phyloP scores from a whole-genome alignment of 2,113 vertebrate genomes.

The Abramis brama region DNA sequence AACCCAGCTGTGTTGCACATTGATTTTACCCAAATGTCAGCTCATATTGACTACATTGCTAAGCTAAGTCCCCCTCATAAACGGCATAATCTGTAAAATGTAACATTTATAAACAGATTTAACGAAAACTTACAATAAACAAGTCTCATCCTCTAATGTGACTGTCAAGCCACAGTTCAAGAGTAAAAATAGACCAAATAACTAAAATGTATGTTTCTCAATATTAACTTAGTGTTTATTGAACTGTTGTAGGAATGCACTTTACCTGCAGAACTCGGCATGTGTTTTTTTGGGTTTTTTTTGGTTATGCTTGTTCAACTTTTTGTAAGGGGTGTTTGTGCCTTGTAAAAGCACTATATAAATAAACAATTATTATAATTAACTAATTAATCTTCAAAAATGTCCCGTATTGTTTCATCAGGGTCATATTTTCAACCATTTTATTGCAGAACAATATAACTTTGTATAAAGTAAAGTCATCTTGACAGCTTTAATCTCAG shows the following conservation, averaged over 20 bases:
- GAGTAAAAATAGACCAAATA: not conserved
- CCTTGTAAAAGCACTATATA: not conserved
- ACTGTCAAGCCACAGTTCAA: not conserved
- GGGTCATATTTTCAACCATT: not conserved
- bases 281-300: not conserved
- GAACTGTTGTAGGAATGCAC: not conserved
- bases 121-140: not conserved
- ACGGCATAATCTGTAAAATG: not conserved
- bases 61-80: not conserved
- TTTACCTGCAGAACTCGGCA: not conserved
- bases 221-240: not conserved
- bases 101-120: not conserved
- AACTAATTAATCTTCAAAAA: not conserved
- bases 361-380: not conserved
- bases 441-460: not conserved
- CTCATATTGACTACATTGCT: not conserved
- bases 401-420: no score
- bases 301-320: not conserved
- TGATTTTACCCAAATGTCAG: not conserved
- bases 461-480: not conserved
- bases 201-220: not conserved
- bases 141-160: not conserved
- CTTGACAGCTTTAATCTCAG: not conserved
- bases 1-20: not conserved
- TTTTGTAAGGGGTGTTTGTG: not conserved